Percentiles rank a stretch among this genome's conserved stretches.
Conservation (phyloP, 1,140 invertebrate species). For the Lethrus apterus region DNA sequence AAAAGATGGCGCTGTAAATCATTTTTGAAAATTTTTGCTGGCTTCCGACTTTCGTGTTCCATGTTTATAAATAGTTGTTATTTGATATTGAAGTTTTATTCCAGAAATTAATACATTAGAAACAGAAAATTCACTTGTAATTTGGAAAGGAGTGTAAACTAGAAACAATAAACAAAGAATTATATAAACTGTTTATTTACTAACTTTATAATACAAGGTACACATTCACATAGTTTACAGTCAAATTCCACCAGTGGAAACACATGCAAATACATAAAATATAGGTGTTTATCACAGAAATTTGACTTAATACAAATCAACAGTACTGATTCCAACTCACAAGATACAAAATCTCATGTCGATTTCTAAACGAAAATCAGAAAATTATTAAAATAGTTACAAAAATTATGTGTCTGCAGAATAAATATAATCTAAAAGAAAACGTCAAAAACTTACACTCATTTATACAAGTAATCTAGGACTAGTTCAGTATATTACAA, state of each 20-base stretch:
- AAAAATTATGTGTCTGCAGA: neutral
- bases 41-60: too few relatives aligned
- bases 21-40: neutral
- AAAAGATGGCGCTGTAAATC: neutral
- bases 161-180: neutral
- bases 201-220: conserved; percentile 5
- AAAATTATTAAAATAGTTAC: conserved; percentile 1
- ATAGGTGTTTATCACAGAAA: conserved; percentile 28
- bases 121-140: neutral
- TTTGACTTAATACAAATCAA: conserved; percentile 25
- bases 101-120: neutral
- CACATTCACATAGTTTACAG: conserved; percentile 17
- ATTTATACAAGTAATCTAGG: conserved; percentile 15
- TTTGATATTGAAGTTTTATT: neutral
- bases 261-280: conserved; percentile 17
- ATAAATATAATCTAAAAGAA: conserved; percentile 12
- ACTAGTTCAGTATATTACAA: conserved; percentile 8
- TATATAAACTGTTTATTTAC: neutral
- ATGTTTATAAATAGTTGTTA: neutral
- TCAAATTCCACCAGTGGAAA: conserved; percentile 25
- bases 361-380: conserved; percentile 9
- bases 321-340: conserved; percentile 15
- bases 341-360: conserved; percentile 9
- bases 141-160: neutral
- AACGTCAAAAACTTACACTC: conserved; percentile 7